Base-by-base conservation (phyloP, 2,888 invertebrate species). In the Apamea epomidion region DNA sequence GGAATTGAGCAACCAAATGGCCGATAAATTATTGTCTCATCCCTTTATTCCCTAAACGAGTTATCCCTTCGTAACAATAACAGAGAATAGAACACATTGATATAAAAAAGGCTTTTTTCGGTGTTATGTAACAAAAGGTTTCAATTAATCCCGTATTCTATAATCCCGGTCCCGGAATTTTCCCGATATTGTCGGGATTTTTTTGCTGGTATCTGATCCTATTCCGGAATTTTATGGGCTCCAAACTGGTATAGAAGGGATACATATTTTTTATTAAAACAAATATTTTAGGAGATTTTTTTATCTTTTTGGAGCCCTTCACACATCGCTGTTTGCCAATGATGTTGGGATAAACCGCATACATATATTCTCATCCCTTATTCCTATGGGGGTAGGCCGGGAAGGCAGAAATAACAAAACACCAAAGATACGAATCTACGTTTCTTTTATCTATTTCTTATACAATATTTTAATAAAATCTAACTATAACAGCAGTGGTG, bases 81-180 rank as follows among this genome's bases (percentile, higher is more conserved):
- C 37, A 37, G 64, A 62, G 60, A 80, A 84, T 67, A 76, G 51
- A 80, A 67, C 60, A 37, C 60, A 79, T 70, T 70, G 65, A 73
- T 64, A 84, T 73, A 74, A 73, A 83, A 78, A 83, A 72, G 72
- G 58, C 42, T 42, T 80, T 69, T 70, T 42, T 74, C 69, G 18
- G 73, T 83, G 71, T 80, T 84, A 74, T 64, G 71, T 74, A 72
- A 84, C 80, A 83, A 86, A 87, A 82, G 87, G 77, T 82, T 84
- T 87, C 74, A 79, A 87, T 87, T 84, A 87, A 87, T 84, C 76
- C 68, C 58, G n/a, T 82, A 82, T 80, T 78, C 64, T 69, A 84
- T 82, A 79, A 87, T 82, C 74, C 78, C 69, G 72, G 70, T 25
- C 62, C 29, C 37, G 29, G 77, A 78, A 80, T 81, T 73, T 77